phyloP scores from a whole-genome alignment of 37 sponge, comb jelly and placozoan genomes.

The Ephydatia muelleri region DNA sequence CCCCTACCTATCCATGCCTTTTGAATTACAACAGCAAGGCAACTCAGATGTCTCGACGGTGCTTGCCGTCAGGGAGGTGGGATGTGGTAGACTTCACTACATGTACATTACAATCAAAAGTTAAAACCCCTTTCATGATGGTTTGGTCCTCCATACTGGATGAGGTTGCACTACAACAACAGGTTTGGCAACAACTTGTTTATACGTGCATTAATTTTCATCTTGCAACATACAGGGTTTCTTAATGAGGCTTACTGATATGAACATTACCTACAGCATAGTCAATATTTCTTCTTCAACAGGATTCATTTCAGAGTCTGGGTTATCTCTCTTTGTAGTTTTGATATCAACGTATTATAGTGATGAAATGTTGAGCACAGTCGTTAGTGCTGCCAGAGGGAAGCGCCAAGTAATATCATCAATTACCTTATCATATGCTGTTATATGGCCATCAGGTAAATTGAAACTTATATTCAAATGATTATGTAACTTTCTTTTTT shows the following conservation, averaged over 20 bases:
- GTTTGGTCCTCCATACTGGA: neutral
- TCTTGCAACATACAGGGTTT: neutral
- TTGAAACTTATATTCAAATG: no score
- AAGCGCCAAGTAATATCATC: constrained; percentile 19
- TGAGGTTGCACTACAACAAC: neutral
- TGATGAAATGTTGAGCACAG: neutral
- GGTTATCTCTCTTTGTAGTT: neutral
- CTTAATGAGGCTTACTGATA: neutral
- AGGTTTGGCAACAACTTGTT: neutral
- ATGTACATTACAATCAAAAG: neutral
- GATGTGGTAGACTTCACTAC: neutral
- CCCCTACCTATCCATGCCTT: no score
- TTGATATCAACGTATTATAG: neutral
- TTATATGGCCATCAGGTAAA: no score
- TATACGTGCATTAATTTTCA: neutral
- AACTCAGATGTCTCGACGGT: neutral
- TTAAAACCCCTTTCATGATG: neutral
- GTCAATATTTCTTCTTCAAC: neutral
- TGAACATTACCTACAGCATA: neutral
- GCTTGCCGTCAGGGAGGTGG: neutral
- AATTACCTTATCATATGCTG: constrained; percentile 17
- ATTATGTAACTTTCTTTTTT: neutral
- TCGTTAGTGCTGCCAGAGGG: constrained; percentile 31
- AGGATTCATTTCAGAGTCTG: neutral
- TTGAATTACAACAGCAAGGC: no score